Base-by-base conservation (phyloP, 2,888 invertebrate genomes). In the Himalopsyche tibetana region DNA sequence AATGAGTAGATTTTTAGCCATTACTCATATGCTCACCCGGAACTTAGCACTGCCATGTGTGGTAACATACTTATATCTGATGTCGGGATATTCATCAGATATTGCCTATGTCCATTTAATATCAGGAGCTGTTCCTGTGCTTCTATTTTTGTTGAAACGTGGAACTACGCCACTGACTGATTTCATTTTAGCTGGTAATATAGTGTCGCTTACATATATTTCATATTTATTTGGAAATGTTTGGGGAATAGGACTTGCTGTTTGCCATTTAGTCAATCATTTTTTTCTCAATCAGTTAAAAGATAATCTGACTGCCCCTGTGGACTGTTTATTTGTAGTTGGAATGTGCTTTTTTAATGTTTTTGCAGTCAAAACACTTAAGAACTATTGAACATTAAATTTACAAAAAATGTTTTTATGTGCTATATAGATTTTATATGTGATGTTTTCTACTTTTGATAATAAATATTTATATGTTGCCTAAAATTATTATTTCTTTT, bases 261-360 rank as follows among this genome's bases (percentile, higher is more conserved):
- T 84, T 51, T 88, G 88, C 80, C 88, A 88, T 55, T 63, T 88
- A 51, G 82, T 88, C n/a, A 88, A 88, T 80, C 88, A 88, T 81
- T 88, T 88, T 83, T 88, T 87, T 80, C 80, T 88, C 12, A 88
- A 88, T 83, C 86, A 82, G 45, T 82, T 88, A 28, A 84, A 87
- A 80, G 88, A 88, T 80, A 85, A 69, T 82, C 84, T 88, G 51
- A 84, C 82, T 17, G 88, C 88, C n/a, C 88, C 88, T 11, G 84
- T 87, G 55, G 88, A 88, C 80, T 88, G 88, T 87, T 83, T 88
- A 55, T 88, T 88, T 82, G 88, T 88, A 79, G 85, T 88, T 79
- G 88, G 88, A 84, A 88, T 88, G 88, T 88, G 88, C 83, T 88
- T 88, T 82, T 88, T 88, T 82, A 88, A 88, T 84, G 84, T 88